These are phyloP conservation scores for Onychomys torridus DNA, from an alignment of 2,797 vertebrate species.

Conservation along the genomic window DNA sequence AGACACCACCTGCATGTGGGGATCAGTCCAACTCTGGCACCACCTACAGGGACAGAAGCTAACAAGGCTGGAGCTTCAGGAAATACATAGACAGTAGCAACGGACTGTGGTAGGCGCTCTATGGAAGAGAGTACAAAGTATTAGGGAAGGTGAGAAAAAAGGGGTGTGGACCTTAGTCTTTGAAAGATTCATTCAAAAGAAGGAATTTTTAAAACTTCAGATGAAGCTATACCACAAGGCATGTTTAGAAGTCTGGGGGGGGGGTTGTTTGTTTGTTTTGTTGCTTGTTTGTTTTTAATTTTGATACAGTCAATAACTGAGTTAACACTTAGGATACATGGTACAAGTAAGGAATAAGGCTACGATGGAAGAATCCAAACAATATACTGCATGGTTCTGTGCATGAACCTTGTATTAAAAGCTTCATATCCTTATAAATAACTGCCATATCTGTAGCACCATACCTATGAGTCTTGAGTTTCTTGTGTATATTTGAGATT, in stretches of 20 bases:
- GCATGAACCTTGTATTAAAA: background rate
- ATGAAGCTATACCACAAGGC: background rate
- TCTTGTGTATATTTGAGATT: background rate
- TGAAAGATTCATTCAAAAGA: background rate
- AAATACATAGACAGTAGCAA: background rate
- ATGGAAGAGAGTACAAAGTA: background rate
- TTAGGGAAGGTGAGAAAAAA: background rate
- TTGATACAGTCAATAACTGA: background rate
- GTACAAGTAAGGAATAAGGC: background rate
- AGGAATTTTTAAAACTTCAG: background rate
- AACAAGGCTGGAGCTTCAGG: background rate
- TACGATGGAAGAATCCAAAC: background rate
- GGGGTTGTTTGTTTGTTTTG: background rate
- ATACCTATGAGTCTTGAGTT: background rate
- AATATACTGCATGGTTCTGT: background rate
- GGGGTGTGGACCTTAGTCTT: conserved; percentile 6
- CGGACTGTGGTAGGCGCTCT: background rate
- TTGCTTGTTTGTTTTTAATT: background rate
- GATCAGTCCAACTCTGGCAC: background rate
- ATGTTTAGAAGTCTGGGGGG: background rate
- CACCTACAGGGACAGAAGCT: background rate
- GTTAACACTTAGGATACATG: background rate
- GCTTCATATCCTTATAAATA: background rate
- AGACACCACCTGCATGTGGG: background rate
- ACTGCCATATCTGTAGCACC: background rate